Evolutionary conservation across 2,113 vertebrate genomes (phyloP).

Genomic region (Alouatta palliata): DNA sequence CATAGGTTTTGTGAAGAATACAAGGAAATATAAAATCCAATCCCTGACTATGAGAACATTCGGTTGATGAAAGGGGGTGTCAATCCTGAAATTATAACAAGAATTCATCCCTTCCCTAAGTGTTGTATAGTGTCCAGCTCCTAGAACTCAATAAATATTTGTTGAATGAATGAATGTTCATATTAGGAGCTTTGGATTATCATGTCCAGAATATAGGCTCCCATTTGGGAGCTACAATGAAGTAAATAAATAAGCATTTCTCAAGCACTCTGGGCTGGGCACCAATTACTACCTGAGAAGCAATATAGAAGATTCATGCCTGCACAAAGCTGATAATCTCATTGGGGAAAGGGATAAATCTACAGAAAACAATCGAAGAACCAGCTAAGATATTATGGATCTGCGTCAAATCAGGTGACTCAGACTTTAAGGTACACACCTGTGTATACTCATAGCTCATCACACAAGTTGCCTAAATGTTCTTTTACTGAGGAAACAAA

Average conservation of each 20-base stretch:
- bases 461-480: background rate
- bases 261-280: background rate
- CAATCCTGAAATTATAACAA: background rate
- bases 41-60: background rate
- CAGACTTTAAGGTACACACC: background rate
- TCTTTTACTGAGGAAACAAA: background rate
- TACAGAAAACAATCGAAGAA: background rate
- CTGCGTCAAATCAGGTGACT: background rate
- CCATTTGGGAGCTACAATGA: background rate
- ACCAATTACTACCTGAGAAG: background rate
- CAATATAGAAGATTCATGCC: background rate
- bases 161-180: background rate
- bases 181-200: background rate
- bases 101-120: background rate
- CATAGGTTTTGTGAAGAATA: background rate
- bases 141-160: background rate
- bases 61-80: background rate
- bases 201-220: background rate
- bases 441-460: background rate
- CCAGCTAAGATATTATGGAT: background rate
- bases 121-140: too few relatives aligned
- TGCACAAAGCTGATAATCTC: background rate
- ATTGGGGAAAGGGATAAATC: background rate
- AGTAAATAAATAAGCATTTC: background rate
- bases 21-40: background rate